A percentile compares a stretch with the other conserved stretches of the same genome.
These are phyloP conservation scores for Albula goreensis DNA, from an alignment of 2,113 vertebrate genomes.

Conservation along the genomic window DNA sequence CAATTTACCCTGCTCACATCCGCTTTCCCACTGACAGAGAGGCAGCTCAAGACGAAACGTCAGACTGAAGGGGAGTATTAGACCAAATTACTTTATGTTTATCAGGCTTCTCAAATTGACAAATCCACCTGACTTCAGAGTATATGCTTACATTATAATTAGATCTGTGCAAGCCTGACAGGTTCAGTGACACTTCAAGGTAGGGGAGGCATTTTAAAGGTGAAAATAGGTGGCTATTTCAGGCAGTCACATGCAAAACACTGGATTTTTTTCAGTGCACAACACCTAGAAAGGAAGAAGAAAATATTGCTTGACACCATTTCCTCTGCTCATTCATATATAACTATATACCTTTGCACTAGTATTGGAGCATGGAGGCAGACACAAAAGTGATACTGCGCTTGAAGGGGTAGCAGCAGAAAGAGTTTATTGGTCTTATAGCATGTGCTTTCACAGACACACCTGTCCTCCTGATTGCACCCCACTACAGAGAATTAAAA, in stretches of 20 bases:
- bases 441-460: conserved; percentile 43
- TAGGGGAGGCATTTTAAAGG: not conserved
- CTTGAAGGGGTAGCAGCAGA: conserved; percentile 53
- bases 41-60: not conserved
- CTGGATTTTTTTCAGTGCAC: not conserved
- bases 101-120: not conserved
- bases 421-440: conserved; percentile 52
- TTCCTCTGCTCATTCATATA: conserved; percentile 37
- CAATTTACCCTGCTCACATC: conserved; percentile 34
- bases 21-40: conserved; percentile 1
- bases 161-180: not conserved
- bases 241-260: not conserved
- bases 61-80: not conserved
- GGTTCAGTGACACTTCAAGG: not conserved
- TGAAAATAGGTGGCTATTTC: not conserved
- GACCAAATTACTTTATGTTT: not conserved
- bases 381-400: conserved; percentile 30
- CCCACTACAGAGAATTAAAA: too few species aligned
- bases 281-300: not conserved
- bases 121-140: not conserved
- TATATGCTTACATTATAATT: not conserved
- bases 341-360: conserved; percentile 47
- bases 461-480: conserved; percentile 1
- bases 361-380: conserved; percentile 26
- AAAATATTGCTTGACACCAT: conserved; percentile 27